Evolutionary conservation across 1,140 invertebrate species (phyloP).

Genomic region (Phenacoccus solenopsis): DNA sequence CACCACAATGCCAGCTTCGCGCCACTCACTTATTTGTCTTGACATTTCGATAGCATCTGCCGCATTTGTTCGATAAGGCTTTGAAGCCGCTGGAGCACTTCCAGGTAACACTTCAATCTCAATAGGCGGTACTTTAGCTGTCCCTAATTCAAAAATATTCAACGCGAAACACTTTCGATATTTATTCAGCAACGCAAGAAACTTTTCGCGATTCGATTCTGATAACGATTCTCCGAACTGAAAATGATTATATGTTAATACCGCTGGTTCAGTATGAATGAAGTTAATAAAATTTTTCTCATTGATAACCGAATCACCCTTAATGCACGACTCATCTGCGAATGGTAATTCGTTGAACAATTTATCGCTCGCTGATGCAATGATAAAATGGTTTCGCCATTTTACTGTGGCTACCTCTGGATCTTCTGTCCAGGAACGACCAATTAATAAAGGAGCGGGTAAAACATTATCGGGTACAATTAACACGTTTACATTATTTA

Average conservation of each 20-base stretch:
- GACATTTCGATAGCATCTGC: background rate
- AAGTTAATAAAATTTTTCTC: background rate
- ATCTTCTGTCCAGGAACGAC: background rate
- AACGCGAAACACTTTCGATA: background rate
- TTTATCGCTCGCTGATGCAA: background rate
- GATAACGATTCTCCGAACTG: background rate
- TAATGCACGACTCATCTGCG: background rate
- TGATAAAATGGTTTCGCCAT: too few species aligned
- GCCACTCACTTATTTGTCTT: constrained; percentile 4
- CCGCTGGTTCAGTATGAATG: background rate
- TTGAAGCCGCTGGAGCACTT: background rate
- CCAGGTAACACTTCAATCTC: background rate
- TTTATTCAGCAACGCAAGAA: background rate
- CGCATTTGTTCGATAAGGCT: background rate
- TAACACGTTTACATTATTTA: background rate
- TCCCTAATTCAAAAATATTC: too few species aligned
- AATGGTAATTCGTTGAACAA: background rate
- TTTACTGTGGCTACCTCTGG: background rate
- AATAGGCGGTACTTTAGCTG: background rate
- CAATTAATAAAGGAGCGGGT: background rate
- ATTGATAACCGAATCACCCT: background rate
- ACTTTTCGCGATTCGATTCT: background rate
- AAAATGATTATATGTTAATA: background rate
- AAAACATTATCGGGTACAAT: background rate
- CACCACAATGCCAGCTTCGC: background rate